These are phyloP conservation scores for Vulpes lagopus DNA, from an alignment of 2,113 vertebrate species.

Conservation along the genomic window DNA sequence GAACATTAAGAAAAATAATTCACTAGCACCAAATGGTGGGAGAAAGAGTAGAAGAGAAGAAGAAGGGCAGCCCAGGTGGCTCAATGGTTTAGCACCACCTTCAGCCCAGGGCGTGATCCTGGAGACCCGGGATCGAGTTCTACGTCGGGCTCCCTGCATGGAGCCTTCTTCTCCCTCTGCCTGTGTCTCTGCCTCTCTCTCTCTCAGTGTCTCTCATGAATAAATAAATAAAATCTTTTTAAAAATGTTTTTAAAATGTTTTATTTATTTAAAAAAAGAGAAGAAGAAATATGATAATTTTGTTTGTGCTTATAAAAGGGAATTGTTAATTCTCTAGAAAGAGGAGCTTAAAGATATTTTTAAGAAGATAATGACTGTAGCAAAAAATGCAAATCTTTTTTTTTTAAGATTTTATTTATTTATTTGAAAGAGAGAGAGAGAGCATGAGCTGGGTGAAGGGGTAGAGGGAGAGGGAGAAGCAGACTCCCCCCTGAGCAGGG, in stretches of 20 bases:
- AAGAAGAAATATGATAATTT: not conserved
- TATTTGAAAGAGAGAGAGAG: not conserved
- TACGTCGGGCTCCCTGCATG: too few species aligned
- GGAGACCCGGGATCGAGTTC: too few species aligned
- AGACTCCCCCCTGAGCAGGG: not conserved
- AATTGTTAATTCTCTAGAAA: not conserved
- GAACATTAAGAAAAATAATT: not conserved
- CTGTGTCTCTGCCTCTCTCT: too few species aligned
- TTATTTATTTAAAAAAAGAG: not conserved
- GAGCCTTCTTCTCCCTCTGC: too few species aligned
- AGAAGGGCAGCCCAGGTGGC: not conserved
- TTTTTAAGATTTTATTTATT: not conserved
- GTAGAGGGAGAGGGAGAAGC: not conserved
- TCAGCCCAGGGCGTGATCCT: too few species aligned
- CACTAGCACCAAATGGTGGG: not conserved
- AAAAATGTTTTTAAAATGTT: too few species aligned
- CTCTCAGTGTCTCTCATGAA: too few species aligned
- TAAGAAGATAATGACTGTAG: not conserved
- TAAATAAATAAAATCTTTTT: too few species aligned
- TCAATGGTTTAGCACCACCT: too few species aligned
- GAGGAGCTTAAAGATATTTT: not conserved
- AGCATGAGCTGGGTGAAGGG: not conserved
- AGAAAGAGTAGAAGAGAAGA: not conserved
- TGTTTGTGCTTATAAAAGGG: not conserved
- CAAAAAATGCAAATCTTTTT: not conserved